phyloP scores from a whole-genome alignment of 2,888 invertebrate species.

The Epiblema foenella region DNA sequence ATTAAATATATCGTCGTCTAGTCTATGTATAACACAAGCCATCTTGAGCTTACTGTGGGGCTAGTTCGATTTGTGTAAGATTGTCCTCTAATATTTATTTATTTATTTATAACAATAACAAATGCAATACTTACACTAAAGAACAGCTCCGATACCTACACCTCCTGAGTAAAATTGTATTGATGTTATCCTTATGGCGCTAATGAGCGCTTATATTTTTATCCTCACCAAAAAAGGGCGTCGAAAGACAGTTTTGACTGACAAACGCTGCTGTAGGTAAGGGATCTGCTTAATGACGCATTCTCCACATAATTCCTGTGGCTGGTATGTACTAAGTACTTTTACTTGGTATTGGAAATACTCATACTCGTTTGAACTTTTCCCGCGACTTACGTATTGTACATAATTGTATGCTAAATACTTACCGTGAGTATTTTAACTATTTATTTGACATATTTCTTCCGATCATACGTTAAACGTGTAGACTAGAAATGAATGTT shows the following conservation, averaged over 20 bases:
- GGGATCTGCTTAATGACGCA: slow-evolving; percentile 75
- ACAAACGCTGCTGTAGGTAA: slow-evolving; percentile 81
- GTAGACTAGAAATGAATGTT: too few species aligned
- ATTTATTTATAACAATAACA: too few species aligned
- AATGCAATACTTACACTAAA: background rate
- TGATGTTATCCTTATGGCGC: slow-evolving; percentile 57
- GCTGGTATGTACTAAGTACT: slow-evolving; percentile 36
- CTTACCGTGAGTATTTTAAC: too few species aligned
- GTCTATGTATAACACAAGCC: too few species aligned
- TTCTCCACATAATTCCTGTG: slow-evolving; percentile 65
- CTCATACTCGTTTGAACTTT: background rate
- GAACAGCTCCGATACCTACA: background rate
- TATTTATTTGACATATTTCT: too few species aligned
- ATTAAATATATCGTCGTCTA: too few species aligned
- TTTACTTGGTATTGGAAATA: slow-evolving; percentile 35
- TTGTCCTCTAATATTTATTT: too few species aligned
- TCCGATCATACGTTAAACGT: too few species aligned
- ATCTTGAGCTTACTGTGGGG: too few species aligned
- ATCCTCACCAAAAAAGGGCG: slow-evolving; percentile 66
- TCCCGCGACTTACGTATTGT: background rate
- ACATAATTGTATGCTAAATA: too few species aligned
- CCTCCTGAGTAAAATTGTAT: slow-evolving; percentile 13
- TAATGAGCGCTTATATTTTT: slow-evolving; percentile 81
- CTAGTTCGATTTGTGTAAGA: too few species aligned
- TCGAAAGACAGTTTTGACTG: slow-evolving; percentile 76